These are phyloP conservation scores for Psophia crepitans DNA, from an alignment of 2,113 vertebrate genomes.

Conservation along the genomic window DNA sequence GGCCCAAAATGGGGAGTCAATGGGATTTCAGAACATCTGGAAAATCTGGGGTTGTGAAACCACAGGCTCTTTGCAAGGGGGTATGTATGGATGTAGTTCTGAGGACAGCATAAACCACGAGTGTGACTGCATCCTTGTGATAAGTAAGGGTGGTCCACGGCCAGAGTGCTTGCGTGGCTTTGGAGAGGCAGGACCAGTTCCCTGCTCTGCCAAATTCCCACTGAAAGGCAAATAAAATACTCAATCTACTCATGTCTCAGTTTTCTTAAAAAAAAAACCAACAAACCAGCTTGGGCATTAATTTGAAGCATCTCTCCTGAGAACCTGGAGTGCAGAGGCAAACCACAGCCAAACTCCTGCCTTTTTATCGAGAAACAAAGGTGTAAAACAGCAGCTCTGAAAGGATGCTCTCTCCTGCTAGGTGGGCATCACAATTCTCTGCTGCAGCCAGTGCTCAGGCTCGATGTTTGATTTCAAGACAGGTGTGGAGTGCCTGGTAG, in stretches of 20 bases:
- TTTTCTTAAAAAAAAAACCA: background rate
- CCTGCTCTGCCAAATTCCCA: background rate
- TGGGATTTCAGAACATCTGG: background rate
- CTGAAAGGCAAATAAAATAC: background rate
- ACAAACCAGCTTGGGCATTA: background rate
- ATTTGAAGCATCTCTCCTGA: background rate
- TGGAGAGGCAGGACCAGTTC: background rate
- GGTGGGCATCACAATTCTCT: background rate
- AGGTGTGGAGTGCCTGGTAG: background rate
- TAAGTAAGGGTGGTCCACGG: background rate
- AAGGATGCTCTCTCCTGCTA: background rate
- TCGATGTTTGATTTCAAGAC: background rate
- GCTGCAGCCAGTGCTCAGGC: background rate
- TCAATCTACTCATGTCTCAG: background rate
- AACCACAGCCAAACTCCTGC: background rate
- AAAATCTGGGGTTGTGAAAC: background rate
- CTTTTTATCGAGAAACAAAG: background rate
- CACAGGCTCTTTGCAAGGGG: background rate
- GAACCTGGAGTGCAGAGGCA: background rate
- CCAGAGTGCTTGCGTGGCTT: background rate
- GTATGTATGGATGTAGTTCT: background rate
- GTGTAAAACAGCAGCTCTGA: background rate
- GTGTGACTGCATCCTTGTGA: background rate
- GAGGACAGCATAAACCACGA: background rate
- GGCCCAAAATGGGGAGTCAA: background rate